Evolutionary conservation across 2,113 vertebrate species (phyloP), one percentile per base, ranked within the genome.

Genomic region (Oreotragus oreotragus): DNA sequence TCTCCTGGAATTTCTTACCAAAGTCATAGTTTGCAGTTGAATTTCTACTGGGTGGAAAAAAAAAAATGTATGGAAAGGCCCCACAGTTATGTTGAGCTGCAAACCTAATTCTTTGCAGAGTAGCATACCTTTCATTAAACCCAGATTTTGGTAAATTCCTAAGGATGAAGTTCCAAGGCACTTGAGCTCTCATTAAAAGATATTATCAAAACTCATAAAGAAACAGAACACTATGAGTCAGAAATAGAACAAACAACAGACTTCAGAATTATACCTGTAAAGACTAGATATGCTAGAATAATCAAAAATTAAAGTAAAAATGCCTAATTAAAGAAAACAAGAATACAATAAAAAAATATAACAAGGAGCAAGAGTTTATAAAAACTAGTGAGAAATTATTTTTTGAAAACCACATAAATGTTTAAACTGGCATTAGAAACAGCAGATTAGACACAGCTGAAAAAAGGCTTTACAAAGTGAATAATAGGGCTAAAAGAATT

Each of bases 51-150:
- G 27, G 17, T 36, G 33, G 14, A 28, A 62, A 73, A 92, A 43
- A 43, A 77, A 30, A 49, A 80, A 49, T 0, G 5, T 70, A 36
- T 96, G 27, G 36, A 92, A 89, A 66, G n/a, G 1, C 47, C 60
- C n/a, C 25, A 81, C 80, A 91, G 27, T 87, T 19, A 66, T 23
- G 43, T 60, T 47, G 55, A 62, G 73, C 88, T 77, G 55, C 21
- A 89, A 92, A 64, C 21, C 51, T 36, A 79, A 64, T 23, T 94
- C 60, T 94, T 86, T 49, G 15, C 81, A 60, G 25, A 88, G 17
- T 66, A 83, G 58, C 47, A 84, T 33, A 66, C 13, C 36, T 91
- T 91, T 95, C 90, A 93, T 73, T 91, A 97, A 96, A 70, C 49
- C 51, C 27, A 94, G 84, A 60, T 21, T 90, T 94, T n/a, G 43